Evolutionary conservation across 2,888 invertebrate species (phyloP).

Genomic region (Drosophila suboccidentalis): DNA sequence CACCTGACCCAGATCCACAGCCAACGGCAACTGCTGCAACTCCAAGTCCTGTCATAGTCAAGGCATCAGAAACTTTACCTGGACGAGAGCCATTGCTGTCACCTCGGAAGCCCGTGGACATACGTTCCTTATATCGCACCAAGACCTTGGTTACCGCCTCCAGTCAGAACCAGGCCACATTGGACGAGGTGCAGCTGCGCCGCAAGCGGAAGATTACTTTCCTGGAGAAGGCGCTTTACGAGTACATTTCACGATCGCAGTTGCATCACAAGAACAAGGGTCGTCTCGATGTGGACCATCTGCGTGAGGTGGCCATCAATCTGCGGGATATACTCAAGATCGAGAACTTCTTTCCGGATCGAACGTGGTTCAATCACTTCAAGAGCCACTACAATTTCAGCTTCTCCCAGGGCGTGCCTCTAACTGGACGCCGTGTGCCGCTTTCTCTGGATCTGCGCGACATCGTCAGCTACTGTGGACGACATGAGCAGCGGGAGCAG

Average conservation of each 20-base stretch:
- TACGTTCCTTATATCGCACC: slow-evolving; percentile 65
- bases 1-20: neutral
- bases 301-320: slow-evolving; percentile 71
- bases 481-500: slow-evolving; percentile 72
- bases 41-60: slow-evolving; percentile 5
- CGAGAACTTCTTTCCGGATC: slow-evolving; percentile 80
- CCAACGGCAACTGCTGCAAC: neutral
- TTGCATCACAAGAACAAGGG: slow-evolving; percentile 77
- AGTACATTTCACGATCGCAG: slow-evolving; percentile 82
- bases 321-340: slow-evolving; percentile 80
- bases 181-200: slow-evolving; percentile 70
- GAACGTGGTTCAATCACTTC: slow-evolving; percentile 77
- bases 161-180: slow-evolving; percentile 67
- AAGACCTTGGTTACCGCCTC: slow-evolving; percentile 64
- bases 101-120: slow-evolving; percentile 38
- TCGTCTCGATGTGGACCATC: slow-evolving; percentile 60
- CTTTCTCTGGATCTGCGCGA: slow-evolving; percentile 80
- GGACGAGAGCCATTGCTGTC: slow-evolving; percentile 16
- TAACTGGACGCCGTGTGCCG: slow-evolving; percentile 63
- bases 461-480: slow-evolving; percentile 81
- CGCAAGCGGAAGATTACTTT: slow-evolving; percentile 81
- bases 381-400: slow-evolving; percentile 68
- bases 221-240: slow-evolving; percentile 80
- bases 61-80: neutral
- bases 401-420: slow-evolving; percentile 58